Conservation (phyloP, 2,888 invertebrate species). For the Stegana nigrithorax region DNA sequence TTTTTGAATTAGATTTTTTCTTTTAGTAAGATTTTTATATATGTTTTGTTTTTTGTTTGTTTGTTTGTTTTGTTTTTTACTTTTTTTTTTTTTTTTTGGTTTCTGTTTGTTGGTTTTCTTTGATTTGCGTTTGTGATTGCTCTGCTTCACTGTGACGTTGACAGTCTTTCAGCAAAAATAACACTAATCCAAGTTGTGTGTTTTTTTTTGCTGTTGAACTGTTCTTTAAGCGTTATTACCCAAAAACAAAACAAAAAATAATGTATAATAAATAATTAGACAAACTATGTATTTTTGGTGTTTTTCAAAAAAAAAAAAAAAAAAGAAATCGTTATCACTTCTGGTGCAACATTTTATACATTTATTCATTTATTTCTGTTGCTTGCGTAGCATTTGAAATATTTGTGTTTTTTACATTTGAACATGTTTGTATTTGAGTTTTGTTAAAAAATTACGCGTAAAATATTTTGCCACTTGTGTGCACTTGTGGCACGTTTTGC, state of each 20-base stretch:
- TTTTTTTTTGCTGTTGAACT: constrained; percentile 42
- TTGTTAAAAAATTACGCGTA: not conserved
- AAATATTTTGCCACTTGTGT: not conserved
- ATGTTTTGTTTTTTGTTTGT: not conserved
- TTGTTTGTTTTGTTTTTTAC: not conserved
- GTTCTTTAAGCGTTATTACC: too few relatives aligned
- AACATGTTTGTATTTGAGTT: constrained; percentile 26
- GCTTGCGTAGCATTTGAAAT: constrained; percentile 30
- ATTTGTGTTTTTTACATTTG: constrained; percentile 54
- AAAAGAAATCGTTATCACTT: constrained; percentile 18
- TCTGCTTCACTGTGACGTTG: not conserved
- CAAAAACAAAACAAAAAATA: too few relatives aligned
- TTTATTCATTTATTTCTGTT: not conserved
- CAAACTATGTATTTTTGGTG: too few relatives aligned
- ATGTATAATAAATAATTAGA: too few relatives aligned
- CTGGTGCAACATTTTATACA: constrained; percentile 2
- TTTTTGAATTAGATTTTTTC: constrained; percentile 18
- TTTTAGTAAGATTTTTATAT: constrained; percentile 17
- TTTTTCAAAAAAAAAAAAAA: constrained; percentile 27
- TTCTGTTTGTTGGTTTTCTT: constrained; percentile 6
- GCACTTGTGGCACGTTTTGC: too few relatives aligned
- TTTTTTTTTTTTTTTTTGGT: constrained; percentile 1
- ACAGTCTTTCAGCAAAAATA: constrained; percentile 45
- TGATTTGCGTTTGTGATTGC: not conserved
- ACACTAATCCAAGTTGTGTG: constrained; percentile 64